Base-by-base conservation (phyloP, 1,140 invertebrate species). In the Geopemphigus sp. region DNA sequence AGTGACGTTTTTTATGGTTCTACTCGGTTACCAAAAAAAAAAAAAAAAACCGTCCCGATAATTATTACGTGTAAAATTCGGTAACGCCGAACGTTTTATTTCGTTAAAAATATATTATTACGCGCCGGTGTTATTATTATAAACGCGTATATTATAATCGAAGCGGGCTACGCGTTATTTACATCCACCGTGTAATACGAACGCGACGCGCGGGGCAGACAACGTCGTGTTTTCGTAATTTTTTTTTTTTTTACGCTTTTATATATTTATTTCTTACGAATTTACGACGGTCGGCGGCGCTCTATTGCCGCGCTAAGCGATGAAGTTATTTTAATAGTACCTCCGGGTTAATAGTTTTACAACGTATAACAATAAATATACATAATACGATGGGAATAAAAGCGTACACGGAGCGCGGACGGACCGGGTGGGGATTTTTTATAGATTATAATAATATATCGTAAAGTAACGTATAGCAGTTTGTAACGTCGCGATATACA, bases 341-440 rank as follows among this genome's bases (percentile, higher is more conserved):
- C 59, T 63, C 17, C 61, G 14, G 61, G 26, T 63, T 63, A 63
- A 63, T 63, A 32, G 61, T 63, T 63, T 63, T 63, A 26, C 61
- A 17, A 63, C 29, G 61, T 32, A 39, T 39, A 32, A 63, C 26
- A 63, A 10, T 56, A n/a, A 57, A 19, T 63, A 63, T 63, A 39
- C 32, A 39, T 39, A 39, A 39, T 39, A 61, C 6, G 5, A 24
- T 15, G 15, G 5, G 17, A 32, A 63, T 4, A 29, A 29, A 8
- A 39, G 32, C 32, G 32, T 39, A 39, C n/a, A 24, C 59, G 59
- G 24, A 61, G 15, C 29, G 17, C 15, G 26, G 8, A 29, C 15
- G 17, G 17, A 14, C 32, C 10, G 29, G 2, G 32, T 19, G 17
- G 8, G 32, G 32, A 3, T 8, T 10, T 63, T 63, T 32, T 15